Conservation (phyloP, 2,888 invertebrate genomes). For the Cynaeus angustus region DNA sequence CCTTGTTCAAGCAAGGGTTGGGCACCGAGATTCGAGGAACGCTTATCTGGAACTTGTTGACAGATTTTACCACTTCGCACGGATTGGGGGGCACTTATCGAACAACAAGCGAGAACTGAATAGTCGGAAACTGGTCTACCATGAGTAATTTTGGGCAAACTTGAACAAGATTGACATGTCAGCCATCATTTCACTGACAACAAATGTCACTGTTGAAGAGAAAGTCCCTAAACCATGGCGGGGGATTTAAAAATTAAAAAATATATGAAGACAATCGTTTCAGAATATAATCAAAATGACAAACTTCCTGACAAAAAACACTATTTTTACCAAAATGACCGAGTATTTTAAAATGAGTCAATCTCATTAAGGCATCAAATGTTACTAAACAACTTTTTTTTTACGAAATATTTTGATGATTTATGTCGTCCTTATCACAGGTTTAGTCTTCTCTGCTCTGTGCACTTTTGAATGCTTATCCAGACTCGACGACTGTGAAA, state of each 20-base stretch:
- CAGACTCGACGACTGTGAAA: conserved; percentile 62
- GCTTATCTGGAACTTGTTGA: neutral
- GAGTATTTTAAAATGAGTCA: no score
- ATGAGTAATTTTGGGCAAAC: conserved; percentile 21
- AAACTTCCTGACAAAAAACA: no score
- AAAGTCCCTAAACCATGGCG: neutral
- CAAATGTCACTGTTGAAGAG: neutral
- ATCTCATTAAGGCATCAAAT: no score
- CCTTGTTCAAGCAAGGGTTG: conserved; percentile 29
- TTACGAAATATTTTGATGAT: no score
- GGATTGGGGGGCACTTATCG: neutral
- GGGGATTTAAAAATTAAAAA: neutral
- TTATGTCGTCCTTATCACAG: conserved; percentile 59
- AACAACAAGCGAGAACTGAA: neutral
- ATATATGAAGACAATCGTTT: neutral
- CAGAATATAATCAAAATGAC: no score
- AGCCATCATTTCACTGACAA: conserved; percentile 12
- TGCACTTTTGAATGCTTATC: conserved; percentile 57
- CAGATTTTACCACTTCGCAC: neutral
- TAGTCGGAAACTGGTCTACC: neutral
- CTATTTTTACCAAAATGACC: no score
- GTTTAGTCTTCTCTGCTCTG: conserved; percentile 37
- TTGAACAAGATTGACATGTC: conserved; percentile 25
- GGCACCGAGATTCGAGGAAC: conserved; percentile 7
- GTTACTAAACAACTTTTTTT: no score